phyloP scores from a whole-genome alignment of 1,140 invertebrate genomes.

The Drosophila bipectinata region DNA sequence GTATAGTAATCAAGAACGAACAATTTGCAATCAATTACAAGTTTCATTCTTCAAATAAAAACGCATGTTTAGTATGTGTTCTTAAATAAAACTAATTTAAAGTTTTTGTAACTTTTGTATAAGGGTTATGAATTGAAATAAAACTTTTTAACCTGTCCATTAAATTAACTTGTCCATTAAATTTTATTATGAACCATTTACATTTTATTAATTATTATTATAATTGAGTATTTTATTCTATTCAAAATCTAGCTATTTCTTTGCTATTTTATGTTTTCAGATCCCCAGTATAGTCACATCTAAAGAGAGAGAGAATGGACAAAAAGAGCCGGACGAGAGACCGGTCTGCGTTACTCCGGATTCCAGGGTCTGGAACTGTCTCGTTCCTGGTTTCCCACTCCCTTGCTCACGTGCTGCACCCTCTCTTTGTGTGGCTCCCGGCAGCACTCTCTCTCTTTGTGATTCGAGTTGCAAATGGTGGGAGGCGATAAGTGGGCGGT shows the following conservation, averaged over 20 bases:
- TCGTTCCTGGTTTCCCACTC: constrained; percentile 20
- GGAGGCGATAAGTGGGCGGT: constrained; percentile 26
- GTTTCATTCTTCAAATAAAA: too few species aligned
- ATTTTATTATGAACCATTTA: too few species aligned
- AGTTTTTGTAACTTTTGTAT: too few species aligned
- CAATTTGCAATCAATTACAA: too few species aligned
- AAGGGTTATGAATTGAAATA: too few species aligned
- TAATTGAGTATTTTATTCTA: not conserved
- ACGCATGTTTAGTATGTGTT: too few species aligned
- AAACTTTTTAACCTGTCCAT: too few species aligned
- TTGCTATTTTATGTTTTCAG: not conserved
- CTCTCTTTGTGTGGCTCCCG: constrained; percentile 2
- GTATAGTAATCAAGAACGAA: too few species aligned
- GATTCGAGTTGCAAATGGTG: constrained; percentile 2
- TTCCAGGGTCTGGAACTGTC: not conserved
- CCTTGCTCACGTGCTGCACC: constrained; percentile 4
- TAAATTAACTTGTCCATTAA: too few species aligned
- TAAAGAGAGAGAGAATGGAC: not conserved
- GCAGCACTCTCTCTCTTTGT: not conserved
- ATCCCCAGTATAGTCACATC: not conserved
- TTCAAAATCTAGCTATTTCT: not conserved
- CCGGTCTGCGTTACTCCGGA: constrained; percentile 6
- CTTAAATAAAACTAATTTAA: too few species aligned
- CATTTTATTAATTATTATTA: not conserved
- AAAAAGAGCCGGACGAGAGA: not conserved